Percentiles rank a stretch among this genome's conserved stretches.
phyloP scores from a whole-genome alignment of 2,113 vertebrate species.

The Hippocampus guttulatus region DNA sequence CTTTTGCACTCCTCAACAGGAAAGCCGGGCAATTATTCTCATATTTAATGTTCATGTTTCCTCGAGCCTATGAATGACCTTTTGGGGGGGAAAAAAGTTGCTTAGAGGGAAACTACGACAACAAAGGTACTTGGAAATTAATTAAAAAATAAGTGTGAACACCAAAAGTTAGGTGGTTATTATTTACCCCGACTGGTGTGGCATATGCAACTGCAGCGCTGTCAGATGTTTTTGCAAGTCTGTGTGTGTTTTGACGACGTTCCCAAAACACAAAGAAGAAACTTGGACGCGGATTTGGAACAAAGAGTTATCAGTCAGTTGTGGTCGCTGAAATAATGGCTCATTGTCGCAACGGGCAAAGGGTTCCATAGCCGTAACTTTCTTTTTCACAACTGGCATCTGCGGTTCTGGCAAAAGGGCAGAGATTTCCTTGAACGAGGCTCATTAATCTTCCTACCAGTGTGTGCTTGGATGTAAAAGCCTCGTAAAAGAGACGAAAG shows the following conservation, averaged over 20 bases:
- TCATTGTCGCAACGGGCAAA: background rate
- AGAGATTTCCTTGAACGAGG: background rate
- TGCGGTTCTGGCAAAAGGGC: background rate
- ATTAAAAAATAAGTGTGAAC: background rate
- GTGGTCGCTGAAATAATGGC: background rate
- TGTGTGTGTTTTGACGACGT: too few species aligned
- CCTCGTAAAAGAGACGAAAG: constrained; percentile 70
- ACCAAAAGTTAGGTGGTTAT: background rate
- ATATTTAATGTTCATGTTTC: background rate
- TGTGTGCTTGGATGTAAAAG: constrained; percentile 77
- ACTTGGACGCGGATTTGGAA: background rate
- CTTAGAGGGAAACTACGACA: background rate
- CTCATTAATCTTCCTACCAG: constrained; percentile 71
- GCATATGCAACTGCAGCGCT: too few species aligned
- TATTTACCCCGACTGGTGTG: background rate
- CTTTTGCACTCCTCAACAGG: background rate
- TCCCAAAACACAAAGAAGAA: background rate
- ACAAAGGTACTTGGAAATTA: too few species aligned
- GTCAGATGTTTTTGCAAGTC: too few species aligned
- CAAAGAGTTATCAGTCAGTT: background rate
- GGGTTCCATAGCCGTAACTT: background rate
- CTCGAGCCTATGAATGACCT: background rate
- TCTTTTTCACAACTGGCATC: background rate
- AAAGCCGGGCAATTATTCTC: background rate
- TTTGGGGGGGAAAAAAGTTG: background rate